Base-by-base conservation (phyloP, 2,888 invertebrate species). In the Ferrisia virgata region DNA sequence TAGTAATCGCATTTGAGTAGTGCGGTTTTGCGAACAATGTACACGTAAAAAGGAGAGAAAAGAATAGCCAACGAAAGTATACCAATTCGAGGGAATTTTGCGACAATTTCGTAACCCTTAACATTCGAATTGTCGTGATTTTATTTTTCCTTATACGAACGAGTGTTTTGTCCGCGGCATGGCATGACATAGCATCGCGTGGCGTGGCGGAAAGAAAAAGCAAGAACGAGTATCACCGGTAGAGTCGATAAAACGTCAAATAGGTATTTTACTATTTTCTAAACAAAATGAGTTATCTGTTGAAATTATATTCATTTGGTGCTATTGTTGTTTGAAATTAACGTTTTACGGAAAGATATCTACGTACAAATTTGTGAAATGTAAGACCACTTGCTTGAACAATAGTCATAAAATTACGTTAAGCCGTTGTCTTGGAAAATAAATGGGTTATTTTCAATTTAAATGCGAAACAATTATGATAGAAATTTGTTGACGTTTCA, bases 231-330 rank as follows among this genome's bases (percentile, higher is more conserved):
- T 25, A 31, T 25, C 11, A 15, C 64, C 8, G 22, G 6, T 25
- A 58, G 28, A 64, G n/a, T 33, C 72, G 72, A 72, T 72, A 72
- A 72, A 72, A 72, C 11, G 72, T 33, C 33, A 33, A 72, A 31
- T 28, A n/a, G n/a, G n/a, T n/a, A 28, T 33, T 72, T 72, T 8
- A 31, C 33, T 33, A 72, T 33, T 33, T 28, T 15, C 6, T 33
- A 2, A 64, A 28, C 58, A 28, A 64, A 64, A 64, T 25, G 58
- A 64, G 28, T 64, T 47, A 31, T 11, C 11, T 28, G 64, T 64
- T 31, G 64, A 64, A 64, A 64, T 64, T 64, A 33, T 72, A 72
- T 72, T 72, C 31, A 72, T 72, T 72, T 72, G 72, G 72, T 72
- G 4, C 72, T 72, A 72, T 72, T 72, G 72, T 72, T 33, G 33